Conservation (phyloP, 2,888 invertebrate genomes). For the Eupithecia tripunctaria region DNA sequence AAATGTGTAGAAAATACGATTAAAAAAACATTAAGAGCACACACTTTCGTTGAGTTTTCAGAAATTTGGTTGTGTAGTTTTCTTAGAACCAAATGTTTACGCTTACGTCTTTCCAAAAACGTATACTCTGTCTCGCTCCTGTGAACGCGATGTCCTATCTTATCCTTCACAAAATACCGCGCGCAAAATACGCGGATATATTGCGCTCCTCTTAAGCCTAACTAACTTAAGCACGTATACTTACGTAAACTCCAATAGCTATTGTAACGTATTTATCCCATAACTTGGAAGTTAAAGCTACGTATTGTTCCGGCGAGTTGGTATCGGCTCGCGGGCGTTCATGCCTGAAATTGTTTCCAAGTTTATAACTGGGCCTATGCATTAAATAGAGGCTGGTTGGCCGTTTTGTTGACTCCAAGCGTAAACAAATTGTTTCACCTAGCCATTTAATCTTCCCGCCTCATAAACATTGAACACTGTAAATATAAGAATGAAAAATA, state of each 20-base stretch:
- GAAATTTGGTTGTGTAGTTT: too few relatives aligned
- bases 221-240: background rate
- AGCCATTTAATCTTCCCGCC: background rate
- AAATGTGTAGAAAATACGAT: too few relatives aligned
- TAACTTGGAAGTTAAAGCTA: slow-evolving; percentile 34
- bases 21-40: too few relatives aligned
- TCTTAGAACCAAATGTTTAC: too few relatives aligned
- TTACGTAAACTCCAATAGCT: background rate
- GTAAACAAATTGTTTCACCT: slow-evolving; percentile 10
- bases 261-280: slow-evolving; percentile 17
- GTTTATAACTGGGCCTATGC: slow-evolving; percentile 38
- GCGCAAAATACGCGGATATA: too few relatives aligned
- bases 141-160: too few relatives aligned
- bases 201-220: too few relatives aligned
- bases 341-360: slow-evolving; percentile 54
- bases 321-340: slow-evolving; percentile 42
- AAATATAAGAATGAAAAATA: too few relatives aligned
- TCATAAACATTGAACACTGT: background rate
- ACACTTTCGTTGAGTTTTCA: too few relatives aligned
- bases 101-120: too few relatives aligned
- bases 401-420: slow-evolving; percentile 8
- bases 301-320: slow-evolving; percentile 36
- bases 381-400: slow-evolving; percentile 24
- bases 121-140: too few relatives aligned
- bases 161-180: too few relatives aligned